Evolutionary conservation across 2,797 vertebrate species (phyloP), one percentile per base, ranked within the genome.

Genomic region (Furcifer pardalis): DNA sequence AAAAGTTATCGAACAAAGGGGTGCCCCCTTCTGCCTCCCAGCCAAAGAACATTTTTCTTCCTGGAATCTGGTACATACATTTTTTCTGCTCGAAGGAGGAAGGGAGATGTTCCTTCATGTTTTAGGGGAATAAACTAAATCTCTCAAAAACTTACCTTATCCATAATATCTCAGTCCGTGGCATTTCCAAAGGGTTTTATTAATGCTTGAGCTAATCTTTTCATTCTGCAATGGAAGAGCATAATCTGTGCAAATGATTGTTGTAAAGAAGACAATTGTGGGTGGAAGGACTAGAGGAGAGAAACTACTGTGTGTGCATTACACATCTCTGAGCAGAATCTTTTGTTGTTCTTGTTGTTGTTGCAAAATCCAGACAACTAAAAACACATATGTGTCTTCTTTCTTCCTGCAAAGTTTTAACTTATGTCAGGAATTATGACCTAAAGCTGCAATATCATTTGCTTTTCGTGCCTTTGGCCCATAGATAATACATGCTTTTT

Each of bases 161-260:
- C 62, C 71, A 37, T 30, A 81, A 71, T 37, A 32, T 63, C 81
- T 77, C 27, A 46, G 10, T 37, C 73, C n/a, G 68, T 87, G 77
- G 71, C 63, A 88, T 86, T 90, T 92, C 66, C 89, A 89, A 85
- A 83, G 7, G 40, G 7, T 90, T 86, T 89, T 91, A 87, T 86
- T 91, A 86, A 89, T 79, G 44, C 52, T 44, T 83, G 65, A 91
- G 17, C 35, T 77, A 82, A 42, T 86, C 32, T 69, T 87, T 91
- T 84, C 73, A 88, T 87, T 87, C 21, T 42, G 56, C 79, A 73
- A 85, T 88, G 71, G 81, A 9, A 4, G 66, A 27, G 7, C 65
- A 21, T 30, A 82, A 27, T 37, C 44, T 23, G 1, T 25, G n/a
- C 82, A 60, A 74, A 86, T 87, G 86, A 12, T 84, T 81, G 27